phyloP scores from a whole-genome alignment of 2,888 invertebrate genomes.

The Nyleta sp. region DNA sequence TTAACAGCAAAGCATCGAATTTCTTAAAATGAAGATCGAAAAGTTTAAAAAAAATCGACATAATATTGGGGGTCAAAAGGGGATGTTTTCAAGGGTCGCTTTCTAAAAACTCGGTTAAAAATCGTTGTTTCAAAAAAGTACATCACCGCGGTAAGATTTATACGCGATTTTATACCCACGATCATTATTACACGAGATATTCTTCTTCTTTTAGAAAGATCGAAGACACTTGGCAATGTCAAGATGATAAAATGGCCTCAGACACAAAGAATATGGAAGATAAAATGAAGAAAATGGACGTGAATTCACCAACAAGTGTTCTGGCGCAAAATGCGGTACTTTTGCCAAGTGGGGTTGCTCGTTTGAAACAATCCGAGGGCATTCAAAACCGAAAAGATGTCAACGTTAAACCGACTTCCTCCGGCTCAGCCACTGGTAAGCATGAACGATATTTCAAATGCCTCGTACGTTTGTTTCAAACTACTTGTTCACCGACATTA shows the following conservation, averaged over 20 bases:
- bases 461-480: too few species aligned
- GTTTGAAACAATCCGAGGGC: slow-evolving; percentile 70
- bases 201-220: slow-evolving; percentile 7
- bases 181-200: too few species aligned
- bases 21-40: too few species aligned
- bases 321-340: slow-evolving; percentile 73
- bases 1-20: too few species aligned
- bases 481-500: too few species aligned
- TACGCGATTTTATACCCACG: too few species aligned
- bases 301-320: slow-evolving; percentile 72
- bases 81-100: too few species aligned
- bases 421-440: slow-evolving; percentile 80
- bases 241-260: slow-evolving; percentile 53
- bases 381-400: slow-evolving; percentile 40
- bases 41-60: too few species aligned
- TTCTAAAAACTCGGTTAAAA: too few species aligned
- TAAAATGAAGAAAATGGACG: slow-evolving; percentile 74
- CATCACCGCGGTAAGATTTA: too few species aligned
- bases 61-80: too few species aligned
- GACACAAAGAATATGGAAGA: slow-evolving; percentile 68
- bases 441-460: background rate
- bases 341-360: slow-evolving; percentile 74
- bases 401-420: slow-evolving; percentile 44
- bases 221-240: background rate
- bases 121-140: too few species aligned